Percentiles rank a stretch among this genome's conserved stretches.
phyloP scores from a whole-genome alignment of 1,140 invertebrate species.

The Drosophila lacertosa region DNA sequence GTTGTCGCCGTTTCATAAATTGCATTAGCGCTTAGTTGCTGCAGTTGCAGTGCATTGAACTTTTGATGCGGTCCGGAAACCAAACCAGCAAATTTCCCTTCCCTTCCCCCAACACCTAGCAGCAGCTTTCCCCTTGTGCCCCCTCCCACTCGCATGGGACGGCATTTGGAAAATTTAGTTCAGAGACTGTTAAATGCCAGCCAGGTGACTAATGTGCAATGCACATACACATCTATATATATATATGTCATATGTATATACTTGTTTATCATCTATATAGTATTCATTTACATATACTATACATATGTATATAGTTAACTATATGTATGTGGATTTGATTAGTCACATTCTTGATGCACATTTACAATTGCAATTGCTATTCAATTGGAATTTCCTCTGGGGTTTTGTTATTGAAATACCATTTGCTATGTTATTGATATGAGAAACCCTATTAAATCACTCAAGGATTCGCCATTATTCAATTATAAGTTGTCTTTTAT shows the following conservation, averaged over 20 bases:
- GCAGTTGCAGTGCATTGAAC: conserved; percentile 64
- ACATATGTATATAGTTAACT: not conserved
- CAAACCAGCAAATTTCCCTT: conserved; percentile 36
- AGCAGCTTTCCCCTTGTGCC: not conserved
- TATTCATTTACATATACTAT: not conserved
- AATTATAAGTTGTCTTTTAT: not conserved
- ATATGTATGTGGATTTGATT: not conserved
- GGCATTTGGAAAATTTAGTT: conserved; percentile 41
- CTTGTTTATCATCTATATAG: not conserved
- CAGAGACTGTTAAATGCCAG: conserved; percentile 14
- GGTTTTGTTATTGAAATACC: not conserved
- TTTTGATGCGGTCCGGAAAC: conserved; percentile 59
- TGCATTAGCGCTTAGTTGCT: conserved; percentile 50
- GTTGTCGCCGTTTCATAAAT: conserved; percentile 67
- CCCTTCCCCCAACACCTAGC: not conserved
- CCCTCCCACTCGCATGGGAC: conserved; percentile 2
- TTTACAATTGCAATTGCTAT: not conserved
- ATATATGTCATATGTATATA: not conserved
- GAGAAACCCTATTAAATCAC: not conserved
- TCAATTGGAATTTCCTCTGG: conserved; percentile 4
- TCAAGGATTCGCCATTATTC: not conserved
- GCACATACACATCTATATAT: not conserved
- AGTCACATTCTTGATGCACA: not conserved
- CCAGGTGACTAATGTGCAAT: conserved; percentile 22
- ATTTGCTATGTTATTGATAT: not conserved